phyloP scores from a whole-genome alignment of 2,113 vertebrate species.

The Paratilapia polleni region DNA sequence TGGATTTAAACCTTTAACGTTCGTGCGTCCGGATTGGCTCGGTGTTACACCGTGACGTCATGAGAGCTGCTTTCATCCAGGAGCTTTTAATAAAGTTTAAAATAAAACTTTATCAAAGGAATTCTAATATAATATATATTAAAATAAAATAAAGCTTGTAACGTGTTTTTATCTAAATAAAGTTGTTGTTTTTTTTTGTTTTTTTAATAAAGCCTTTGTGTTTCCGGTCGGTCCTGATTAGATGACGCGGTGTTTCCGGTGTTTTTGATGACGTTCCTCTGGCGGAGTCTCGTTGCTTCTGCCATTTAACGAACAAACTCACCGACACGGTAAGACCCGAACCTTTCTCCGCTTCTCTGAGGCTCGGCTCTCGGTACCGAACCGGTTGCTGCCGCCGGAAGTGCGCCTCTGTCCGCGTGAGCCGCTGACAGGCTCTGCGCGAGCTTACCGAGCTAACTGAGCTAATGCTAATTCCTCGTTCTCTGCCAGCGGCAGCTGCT shows the following conservation, averaged over 20 bases:
- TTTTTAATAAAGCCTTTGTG: not conserved
- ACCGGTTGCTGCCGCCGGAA: not conserved
- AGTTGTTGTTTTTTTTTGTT: not conserved
- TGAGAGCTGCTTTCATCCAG: not conserved
- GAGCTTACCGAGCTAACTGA: not conserved
- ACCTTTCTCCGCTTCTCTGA: not conserved
- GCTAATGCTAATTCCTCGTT: not conserved
- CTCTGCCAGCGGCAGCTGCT: not conserved
- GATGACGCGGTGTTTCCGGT: conserved; percentile 15
- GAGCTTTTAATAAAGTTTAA: not conserved
- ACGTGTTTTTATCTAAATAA: not conserved
- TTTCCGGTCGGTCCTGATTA: conserved; percentile 7
- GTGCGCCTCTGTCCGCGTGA: not conserved
- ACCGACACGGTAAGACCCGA: not conserved
- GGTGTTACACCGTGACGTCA: not conserved
- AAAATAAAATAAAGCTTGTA: not conserved
- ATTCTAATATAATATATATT: not conserved
- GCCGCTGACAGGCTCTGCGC: not conserved
- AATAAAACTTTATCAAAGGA: not conserved
- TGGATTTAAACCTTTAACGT: not conserved
- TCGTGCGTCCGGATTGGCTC: too few relatives aligned
- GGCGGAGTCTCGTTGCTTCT: not conserved
- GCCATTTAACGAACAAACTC: not conserved
- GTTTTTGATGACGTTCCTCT: conserved; percentile 5
- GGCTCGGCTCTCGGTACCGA: not conserved